Base-by-base conservation (phyloP, 2,113 vertebrate species). In the Pelecanoides urinatrix region DNA sequence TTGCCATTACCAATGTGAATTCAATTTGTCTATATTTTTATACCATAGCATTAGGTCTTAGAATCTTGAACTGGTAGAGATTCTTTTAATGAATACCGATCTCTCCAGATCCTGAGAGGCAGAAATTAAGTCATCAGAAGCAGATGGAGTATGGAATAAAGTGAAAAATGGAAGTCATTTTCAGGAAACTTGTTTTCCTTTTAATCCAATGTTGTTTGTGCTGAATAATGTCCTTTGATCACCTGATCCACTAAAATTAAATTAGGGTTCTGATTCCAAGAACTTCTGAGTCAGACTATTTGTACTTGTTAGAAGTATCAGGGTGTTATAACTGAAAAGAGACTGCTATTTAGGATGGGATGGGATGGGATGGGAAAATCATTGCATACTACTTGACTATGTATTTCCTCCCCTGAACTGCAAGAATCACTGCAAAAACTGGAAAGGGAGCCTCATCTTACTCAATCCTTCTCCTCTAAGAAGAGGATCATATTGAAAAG, bases 21-120 rank as follows among this genome's bases (percentile, higher is more conserved):
- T 95, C 52, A 96, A 92, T 97, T 94, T 96, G 74, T 81, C 79
- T 96, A 6, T 96, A 88, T 95, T 96, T 96, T 96, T 97, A 52
- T 92, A 92, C 42, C 38, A 25, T 56, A 75, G 34, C 44, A 86
- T 90, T 88, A 92, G 71, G 76, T 81, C 27, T 88, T 38, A 86
- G 50, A 94, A 67, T 94, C 78, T 88, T 65, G 59, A 80, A 32
- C 72, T 96, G 55, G 8, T 92, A 80, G 77, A 44, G 88, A 90
- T 88, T 86, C 50, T 68, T 76, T 36, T 81, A 93, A 94, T 82
- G 65, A 83, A 81, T 77, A 67, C 70, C 0, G 9, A 96, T 88
- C 63, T 74, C 47, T 95, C 59, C 63, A 92, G 59, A 92, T 80
- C 71, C 55, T 67, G 71, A 93, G 78, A 83, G 40, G 72, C 47